phyloP scores from a whole-genome alignment of 2,797 vertebrate genomes.

The Tenualosa ilisha region DNA sequence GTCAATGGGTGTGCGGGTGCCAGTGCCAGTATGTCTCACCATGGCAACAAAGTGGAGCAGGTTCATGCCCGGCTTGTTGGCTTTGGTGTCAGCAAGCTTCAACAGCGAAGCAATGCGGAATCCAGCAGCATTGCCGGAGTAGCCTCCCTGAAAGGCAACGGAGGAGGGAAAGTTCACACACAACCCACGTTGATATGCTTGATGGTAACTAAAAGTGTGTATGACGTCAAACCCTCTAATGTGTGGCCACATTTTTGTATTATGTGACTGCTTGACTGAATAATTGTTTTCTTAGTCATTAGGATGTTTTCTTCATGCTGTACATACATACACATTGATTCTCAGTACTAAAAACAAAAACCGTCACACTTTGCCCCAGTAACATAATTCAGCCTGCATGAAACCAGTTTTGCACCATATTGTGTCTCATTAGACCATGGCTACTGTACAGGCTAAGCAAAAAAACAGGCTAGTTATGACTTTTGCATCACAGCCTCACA shows the following conservation, averaged over 20 bases:
- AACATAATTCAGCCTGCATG: background rate
- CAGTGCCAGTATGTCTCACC: constrained; percentile 62
- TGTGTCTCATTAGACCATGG: background rate
- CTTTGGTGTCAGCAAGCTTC: constrained; percentile 82
- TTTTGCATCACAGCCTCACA: background rate
- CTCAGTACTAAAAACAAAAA: background rate
- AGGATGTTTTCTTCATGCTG: background rate
- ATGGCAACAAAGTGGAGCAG: constrained; percentile 81
- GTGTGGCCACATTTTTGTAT: background rate
- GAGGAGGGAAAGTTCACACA: constrained; percentile 28
- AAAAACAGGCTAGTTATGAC: background rate
- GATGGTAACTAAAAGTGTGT: background rate
- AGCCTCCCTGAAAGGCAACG: constrained; percentile 73
- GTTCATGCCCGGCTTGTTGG: constrained; percentile 84
- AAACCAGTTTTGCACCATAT: background rate
- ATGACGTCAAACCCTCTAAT: constrained; percentile 27
- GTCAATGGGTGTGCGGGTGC: background rate
- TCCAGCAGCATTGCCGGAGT: constrained; percentile 80
- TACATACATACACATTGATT: no score
- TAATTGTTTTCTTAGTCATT: background rate
- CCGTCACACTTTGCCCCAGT: background rate
- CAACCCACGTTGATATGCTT: constrained; percentile 45
- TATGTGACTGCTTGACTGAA: background rate
- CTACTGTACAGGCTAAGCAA: background rate
- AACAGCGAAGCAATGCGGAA: constrained; percentile 81